Percentiles rank a stretch among this genome's conserved stretches.
Conservation (phyloP, 2,113 vertebrate genomes). For the Colistium nudipinnis region DNA sequence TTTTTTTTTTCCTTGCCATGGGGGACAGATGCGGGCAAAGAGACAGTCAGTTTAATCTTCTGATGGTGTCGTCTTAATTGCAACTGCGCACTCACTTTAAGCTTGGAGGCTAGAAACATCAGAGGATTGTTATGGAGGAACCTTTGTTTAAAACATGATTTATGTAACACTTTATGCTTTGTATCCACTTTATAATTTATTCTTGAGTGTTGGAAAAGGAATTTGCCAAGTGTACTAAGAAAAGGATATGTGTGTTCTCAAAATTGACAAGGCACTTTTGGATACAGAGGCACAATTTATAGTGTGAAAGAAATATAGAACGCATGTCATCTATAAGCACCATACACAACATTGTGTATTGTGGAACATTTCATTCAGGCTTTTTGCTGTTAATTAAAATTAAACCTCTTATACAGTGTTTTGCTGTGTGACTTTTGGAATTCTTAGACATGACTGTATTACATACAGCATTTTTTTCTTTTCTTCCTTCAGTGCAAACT, state of each 20-base stretch:
- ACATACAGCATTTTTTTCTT: conserved; percentile 33
- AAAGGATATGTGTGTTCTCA: not conserved
- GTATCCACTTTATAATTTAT: not conserved
- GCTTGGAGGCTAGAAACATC: not conserved
- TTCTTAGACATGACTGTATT: not conserved
- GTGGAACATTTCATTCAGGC: not conserved
- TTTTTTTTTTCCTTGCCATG: conserved; percentile 39
- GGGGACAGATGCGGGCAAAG: conserved; percentile 50
- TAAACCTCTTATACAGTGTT: not conserved
- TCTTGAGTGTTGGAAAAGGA: not conserved
- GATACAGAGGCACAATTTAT: not conserved
- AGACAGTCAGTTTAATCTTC: conserved; percentile 16
- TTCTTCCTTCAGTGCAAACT: conserved; percentile 81
- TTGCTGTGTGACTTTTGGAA: not conserved
- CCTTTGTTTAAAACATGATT: not conserved
- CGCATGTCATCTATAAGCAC: not conserved
- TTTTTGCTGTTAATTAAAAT: not conserved
- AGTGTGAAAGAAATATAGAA: not conserved
- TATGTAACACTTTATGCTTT: not conserved
- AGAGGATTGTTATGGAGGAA: not conserved
- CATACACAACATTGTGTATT: not conserved
- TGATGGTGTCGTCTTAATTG: conserved; percentile 8
- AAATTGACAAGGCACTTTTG: not conserved
- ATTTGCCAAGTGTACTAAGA: not conserved
- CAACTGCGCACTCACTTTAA: conserved; percentile 9